Conservation (phyloP, 2,797 vertebrate species). For the Columba guinea region DNA sequence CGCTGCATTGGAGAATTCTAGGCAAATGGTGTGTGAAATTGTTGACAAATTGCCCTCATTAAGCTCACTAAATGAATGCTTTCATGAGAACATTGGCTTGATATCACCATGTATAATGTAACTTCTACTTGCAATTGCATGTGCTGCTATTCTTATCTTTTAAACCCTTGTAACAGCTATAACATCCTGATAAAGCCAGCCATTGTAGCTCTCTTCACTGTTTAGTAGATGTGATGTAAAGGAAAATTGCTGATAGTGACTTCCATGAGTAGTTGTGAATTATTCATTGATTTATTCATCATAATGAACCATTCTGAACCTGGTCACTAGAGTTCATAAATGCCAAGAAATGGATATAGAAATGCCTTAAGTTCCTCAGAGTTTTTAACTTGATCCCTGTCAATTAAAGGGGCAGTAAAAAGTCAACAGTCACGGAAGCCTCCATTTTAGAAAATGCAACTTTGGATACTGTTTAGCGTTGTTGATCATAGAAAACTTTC, state of each 20-base stretch:
- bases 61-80: slow-evolving; percentile 71
- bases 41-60: slow-evolving; percentile 83
- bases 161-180: slow-evolving; percentile 45
- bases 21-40: slow-evolving; percentile 82
- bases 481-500: background rate
- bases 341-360: background rate
- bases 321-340: background rate
- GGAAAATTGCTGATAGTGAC: background rate
- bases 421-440: background rate
- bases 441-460: background rate
- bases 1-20: slow-evolving; percentile 66
- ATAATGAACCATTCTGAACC: background rate
- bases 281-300: slow-evolving; percentile 51
- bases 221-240: background rate
- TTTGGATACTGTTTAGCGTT: background rate
- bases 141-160: slow-evolving; percentile 59
- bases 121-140: slow-evolving; percentile 18
- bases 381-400: background rate
- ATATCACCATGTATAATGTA: slow-evolving; percentile 37
- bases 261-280: slow-evolving; percentile 30
- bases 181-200: slow-evolving; percentile 12
- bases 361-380: background rate
- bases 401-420: background rate
- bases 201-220: slow-evolving; percentile 25
- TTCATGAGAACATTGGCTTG: slow-evolving; percentile 62